Conservation (phyloP, 2,113 vertebrate species). For the Rhinoptilus africanus region DNA sequence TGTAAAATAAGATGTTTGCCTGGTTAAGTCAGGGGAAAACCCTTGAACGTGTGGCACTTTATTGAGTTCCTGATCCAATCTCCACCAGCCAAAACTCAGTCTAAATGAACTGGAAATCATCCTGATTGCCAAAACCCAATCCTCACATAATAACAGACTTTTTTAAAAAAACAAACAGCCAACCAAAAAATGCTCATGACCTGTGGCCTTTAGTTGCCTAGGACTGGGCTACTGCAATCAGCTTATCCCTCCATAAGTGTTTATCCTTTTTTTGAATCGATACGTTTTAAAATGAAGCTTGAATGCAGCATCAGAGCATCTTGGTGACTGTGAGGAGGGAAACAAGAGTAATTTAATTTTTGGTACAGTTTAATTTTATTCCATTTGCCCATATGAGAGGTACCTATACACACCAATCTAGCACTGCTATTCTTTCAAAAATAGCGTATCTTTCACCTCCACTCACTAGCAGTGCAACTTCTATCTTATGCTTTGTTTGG, state of each 20-base stretch:
- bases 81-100: not conserved
- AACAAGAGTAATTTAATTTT: not conserved
- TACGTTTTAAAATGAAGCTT: not conserved
- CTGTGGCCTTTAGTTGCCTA: not conserved
- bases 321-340: not conserved
- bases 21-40: not conserved
- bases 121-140: not conserved
- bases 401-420: not conserved
- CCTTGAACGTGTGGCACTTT: not conserved
- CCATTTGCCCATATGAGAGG: not conserved
- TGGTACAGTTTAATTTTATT: not conserved
- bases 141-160: not conserved
- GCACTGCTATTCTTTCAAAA: not conserved
- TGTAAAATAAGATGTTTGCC: not conserved
- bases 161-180: not conserved
- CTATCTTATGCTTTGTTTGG: not conserved
- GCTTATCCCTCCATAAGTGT: accelerated
- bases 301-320: not conserved
- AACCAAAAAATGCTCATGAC: not conserved
- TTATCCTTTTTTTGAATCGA: not conserved
- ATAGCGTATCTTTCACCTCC: accelerated
- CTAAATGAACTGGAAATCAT: not conserved
- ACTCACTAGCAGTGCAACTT: not conserved
- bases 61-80: not conserved
- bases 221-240: not conserved